These are phyloP conservation scores for Grammomys surdaster DNA, from an alignment of 2,113 vertebrate genomes.

Conservation along the genomic window DNA sequence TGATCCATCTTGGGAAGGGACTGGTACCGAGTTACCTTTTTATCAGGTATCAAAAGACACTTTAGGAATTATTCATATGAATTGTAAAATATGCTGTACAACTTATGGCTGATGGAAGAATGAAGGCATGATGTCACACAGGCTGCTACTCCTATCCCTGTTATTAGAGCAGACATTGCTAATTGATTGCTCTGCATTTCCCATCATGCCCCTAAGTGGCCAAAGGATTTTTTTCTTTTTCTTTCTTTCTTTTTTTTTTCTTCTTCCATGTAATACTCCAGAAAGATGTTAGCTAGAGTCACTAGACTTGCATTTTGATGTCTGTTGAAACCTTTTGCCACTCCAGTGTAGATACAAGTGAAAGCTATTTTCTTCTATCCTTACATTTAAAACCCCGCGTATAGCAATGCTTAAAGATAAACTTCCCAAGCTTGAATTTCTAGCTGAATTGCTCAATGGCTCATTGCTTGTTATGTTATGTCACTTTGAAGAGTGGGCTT, in stretches of 20 bases:
- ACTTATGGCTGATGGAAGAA: constrained; percentile 20
- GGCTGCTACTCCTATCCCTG: neutral
- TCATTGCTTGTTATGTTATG: constrained; percentile 40
- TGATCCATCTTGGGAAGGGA: neutral
- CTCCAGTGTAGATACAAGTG: neutral
- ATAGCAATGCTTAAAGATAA: constrained; percentile 51
- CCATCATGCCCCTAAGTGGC: neutral
- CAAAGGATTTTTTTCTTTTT: neutral
- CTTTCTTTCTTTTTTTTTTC: too few relatives aligned
- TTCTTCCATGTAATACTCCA: neutral
- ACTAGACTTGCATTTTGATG: neutral
- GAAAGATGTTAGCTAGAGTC: neutral
- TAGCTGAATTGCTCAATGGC: neutral
- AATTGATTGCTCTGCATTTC: neutral
- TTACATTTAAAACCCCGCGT: neutral
- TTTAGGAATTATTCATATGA: neutral
- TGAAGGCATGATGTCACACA: neutral
- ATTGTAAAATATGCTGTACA: neutral
- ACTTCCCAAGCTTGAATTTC: neutral
- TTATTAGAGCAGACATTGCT: constrained; percentile 9
- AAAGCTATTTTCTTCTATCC: neutral
- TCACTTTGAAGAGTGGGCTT: constrained; percentile 56
- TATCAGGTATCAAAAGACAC: constrained; percentile 12
- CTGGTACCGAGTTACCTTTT: neutral
- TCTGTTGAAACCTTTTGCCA: constrained; percentile 5